Conservation (phyloP, 2,888 invertebrate species). For the Pandemis heparana region DNA sequence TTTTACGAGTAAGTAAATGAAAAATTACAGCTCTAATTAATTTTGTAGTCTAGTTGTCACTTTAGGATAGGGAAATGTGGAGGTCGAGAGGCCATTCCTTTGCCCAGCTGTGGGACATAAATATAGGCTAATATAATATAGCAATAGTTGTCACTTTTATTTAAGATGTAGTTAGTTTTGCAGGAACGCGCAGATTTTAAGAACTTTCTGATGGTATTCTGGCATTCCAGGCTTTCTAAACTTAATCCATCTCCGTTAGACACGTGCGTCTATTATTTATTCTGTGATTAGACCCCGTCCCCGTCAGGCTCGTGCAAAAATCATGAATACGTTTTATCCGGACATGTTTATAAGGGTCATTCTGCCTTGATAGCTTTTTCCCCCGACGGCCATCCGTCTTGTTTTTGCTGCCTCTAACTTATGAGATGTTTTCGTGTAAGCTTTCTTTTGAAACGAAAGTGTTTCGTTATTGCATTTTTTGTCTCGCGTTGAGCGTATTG, state of each 20-base stretch:
- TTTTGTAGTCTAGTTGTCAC: no score
- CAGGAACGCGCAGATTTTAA: no score
- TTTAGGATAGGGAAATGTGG: no score
- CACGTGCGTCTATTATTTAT: not conserved
- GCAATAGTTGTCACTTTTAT: no score
- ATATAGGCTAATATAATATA: no score
- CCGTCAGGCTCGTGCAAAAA: conserved; percentile 9
- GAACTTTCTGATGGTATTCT: no score
- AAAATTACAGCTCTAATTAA: no score
- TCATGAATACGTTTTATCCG: conserved; percentile 26
- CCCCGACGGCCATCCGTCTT: conserved; percentile 28
- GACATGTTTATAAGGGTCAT: conserved; percentile 38
- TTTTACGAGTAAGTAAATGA: no score
- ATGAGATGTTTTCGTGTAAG: conserved; percentile 26
- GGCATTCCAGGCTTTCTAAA: no score
- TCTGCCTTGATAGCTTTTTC: conserved; percentile 17
- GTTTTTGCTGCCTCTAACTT: conserved; percentile 37
- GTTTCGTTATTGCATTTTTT: conserved; percentile 35
- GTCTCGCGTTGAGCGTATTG: not conserved
- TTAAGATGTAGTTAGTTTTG: no score
- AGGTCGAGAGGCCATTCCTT: no score
- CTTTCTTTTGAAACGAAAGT: conserved; percentile 24
- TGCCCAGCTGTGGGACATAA: no score
- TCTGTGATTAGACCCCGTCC: conserved; percentile 4
- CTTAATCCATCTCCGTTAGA: not conserved